A percentile compares a stretch with the other conserved stretches of the same genome.
Evolutionary conservation across 2,797 vertebrate genomes (phyloP).

Genomic region (Gallinago stenura): DNA sequence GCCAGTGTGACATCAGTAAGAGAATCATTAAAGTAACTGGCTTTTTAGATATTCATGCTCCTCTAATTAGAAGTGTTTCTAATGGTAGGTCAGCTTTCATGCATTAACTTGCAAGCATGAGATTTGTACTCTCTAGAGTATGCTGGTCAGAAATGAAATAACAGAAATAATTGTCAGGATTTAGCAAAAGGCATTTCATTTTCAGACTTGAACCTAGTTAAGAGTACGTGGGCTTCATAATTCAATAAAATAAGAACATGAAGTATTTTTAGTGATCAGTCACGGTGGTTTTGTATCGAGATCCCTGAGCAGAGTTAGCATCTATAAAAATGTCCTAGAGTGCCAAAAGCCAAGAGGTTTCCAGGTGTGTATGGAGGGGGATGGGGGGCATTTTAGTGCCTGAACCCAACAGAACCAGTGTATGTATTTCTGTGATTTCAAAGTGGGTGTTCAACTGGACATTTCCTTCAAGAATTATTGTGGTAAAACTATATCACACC

Average conservation of each 20-base stretch:
- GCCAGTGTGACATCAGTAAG: fast-evolving
- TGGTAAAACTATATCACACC: neutral
- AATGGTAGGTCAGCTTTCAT: neutral
- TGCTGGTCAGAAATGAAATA: neutral
- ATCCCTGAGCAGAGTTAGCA: neutral
- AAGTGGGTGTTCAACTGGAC: neutral
- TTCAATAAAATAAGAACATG: neutral
- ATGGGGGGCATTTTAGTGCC: neutral
- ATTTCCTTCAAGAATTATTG: neutral
- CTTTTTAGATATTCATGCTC: neutral
- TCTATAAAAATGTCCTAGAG: neutral
- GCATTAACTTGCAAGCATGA: neutral
- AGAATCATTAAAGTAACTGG: neutral
- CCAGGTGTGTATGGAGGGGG: fast-evolving
- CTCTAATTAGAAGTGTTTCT: neutral
- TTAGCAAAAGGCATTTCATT: neutral
- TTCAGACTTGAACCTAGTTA: neutral
- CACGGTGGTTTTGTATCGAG: fast-evolving
- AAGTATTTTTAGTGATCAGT: neutral
- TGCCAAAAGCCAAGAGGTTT: neutral
- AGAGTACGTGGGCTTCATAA: neutral
- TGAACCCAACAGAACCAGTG: fast-evolving
- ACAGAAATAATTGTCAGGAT: neutral
- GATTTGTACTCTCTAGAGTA: no score
- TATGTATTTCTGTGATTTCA: neutral